Conservation (phyloP, 2,797 vertebrate species). For the Sternotherus odoratus region DNA sequence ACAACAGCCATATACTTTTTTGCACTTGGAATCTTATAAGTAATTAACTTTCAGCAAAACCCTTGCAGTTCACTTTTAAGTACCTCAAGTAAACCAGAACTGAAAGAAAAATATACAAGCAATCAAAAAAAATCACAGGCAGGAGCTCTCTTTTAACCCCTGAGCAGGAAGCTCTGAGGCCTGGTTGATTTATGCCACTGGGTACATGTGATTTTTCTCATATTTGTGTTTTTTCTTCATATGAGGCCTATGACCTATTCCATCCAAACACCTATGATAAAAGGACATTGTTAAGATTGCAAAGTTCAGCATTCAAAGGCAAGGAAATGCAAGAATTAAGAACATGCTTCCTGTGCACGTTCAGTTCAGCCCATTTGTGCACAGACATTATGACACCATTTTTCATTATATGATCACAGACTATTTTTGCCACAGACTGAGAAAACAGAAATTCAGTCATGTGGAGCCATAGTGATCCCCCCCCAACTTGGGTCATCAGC, state of each 20-base stretch:
- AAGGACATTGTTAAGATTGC: background rate
- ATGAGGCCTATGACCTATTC: background rate
- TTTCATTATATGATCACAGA: background rate
- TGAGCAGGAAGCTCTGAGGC: background rate
- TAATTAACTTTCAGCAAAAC: background rate
- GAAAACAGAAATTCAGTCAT: background rate
- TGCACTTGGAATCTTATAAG: background rate
- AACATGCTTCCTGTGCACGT: background rate
- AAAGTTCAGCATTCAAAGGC: background rate
- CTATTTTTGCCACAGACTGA: background rate
- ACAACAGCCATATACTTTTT: background rate
- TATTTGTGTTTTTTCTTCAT: background rate
- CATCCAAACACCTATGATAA: background rate
- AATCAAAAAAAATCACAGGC: background rate
- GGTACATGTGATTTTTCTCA: background rate
- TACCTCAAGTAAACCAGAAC: background rate
- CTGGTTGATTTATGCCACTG: background rate
- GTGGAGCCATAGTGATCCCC: background rate
- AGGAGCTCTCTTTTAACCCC: background rate
- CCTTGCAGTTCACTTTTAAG: background rate
- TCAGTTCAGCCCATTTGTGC: background rate
- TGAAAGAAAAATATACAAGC: background rate
- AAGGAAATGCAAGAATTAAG: background rate
- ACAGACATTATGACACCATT: background rate
- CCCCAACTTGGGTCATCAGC: rapidly evolving